Conservation (phyloP, 2,113 vertebrate genomes). For the Mastomys natalensis region DNA sequence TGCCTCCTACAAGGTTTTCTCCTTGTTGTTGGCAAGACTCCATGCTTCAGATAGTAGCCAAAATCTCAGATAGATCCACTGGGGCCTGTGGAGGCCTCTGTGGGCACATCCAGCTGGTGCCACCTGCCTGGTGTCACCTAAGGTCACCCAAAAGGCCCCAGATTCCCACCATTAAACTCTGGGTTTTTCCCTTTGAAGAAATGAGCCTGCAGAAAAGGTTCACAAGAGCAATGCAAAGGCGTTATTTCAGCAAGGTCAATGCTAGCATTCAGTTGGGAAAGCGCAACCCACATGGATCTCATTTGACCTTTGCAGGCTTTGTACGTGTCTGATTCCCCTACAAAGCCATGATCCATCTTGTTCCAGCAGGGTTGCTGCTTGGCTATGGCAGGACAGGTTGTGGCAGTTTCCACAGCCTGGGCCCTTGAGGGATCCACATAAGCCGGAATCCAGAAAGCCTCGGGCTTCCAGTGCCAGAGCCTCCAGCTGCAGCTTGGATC, state of each 20-base stretch:
- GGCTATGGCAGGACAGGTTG: background rate
- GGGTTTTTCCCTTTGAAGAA: background rate
- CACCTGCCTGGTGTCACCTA: background rate
- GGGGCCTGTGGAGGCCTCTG: background rate
- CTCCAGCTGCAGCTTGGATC: background rate
- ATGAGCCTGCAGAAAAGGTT: background rate
- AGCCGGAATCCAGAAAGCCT: background rate
- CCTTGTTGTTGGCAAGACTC: background rate
- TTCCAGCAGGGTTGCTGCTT: conserved; percentile 35
- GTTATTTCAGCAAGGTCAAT: conserved; percentile 21
- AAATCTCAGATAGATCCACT: background rate
- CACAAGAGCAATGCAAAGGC: background rate
- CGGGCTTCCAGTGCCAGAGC: background rate
- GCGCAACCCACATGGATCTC: background rate
- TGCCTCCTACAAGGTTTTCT: background rate
- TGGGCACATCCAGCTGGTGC: background rate
- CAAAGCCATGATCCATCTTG: conserved; percentile 28
- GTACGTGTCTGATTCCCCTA: conserved; percentile 5
- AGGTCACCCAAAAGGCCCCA: background rate
- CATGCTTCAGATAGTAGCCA: background rate
- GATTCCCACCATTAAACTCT: background rate
- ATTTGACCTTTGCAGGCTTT: background rate
- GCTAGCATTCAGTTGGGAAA: conserved; percentile 1
- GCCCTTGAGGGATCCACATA: background rate
- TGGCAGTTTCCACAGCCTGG: background rate